Conservation (phyloP, 2,797 vertebrate species). For the Clarias pachynema region DNA sequence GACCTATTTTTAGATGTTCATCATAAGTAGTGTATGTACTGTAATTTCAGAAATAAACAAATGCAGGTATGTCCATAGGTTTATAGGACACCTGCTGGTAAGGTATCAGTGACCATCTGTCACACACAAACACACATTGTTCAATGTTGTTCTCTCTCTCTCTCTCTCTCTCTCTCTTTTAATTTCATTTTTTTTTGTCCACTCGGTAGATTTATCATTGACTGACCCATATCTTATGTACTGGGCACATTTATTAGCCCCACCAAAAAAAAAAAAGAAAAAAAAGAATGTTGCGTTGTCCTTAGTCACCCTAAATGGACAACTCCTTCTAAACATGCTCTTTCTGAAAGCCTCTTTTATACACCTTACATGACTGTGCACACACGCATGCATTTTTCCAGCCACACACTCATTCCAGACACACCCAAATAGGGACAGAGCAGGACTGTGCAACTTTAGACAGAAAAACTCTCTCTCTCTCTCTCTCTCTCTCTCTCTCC, state of each 20-base stretch:
- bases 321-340: conserved; percentile 5
- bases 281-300: background rate
- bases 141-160: background rate
- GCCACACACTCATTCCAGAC: conserved; percentile 71
- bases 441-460: conserved; percentile 45
- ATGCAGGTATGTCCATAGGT: background rate
- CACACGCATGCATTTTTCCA: conserved; percentile 70
- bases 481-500: conserved; percentile 28
- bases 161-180: background rate
- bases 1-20: background rate
- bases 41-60: background rate
- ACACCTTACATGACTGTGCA: conserved; percentile 65
- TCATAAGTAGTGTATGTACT: background rate
- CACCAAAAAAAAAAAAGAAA: background rate
- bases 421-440: conserved; percentile 65
- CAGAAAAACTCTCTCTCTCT: conserved; percentile 26
- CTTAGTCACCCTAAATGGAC: background rate
- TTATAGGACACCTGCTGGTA: conserved; percentile 44
- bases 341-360: conserved; percentile 76
- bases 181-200: background rate
- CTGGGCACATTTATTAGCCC: background rate
- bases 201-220: background rate
- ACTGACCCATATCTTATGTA: conserved; percentile 2
- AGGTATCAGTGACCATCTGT: conserved; percentile 69
- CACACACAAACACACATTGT: conserved; percentile 21